Base-by-base conservation (phyloP, 2,888 invertebrate genomes). In the Pterobdella sp. region DNA sequence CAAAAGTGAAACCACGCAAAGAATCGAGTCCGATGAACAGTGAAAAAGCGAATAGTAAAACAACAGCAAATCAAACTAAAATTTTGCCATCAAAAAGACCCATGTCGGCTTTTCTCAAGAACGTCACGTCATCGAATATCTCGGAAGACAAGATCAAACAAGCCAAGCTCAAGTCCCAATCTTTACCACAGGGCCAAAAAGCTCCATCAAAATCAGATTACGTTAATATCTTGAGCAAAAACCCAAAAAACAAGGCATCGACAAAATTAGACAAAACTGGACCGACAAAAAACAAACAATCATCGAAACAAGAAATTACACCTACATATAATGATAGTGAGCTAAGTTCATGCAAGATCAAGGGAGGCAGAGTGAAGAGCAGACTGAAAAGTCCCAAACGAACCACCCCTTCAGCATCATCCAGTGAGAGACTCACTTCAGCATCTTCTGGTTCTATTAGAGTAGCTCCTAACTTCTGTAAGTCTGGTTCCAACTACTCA, bases 111-210 rank as follows among this genome's bases (percentile, higher is more conserved):
- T 31, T 71, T 29, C 60, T 71, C 63, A 56, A 52, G 36, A 71
- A 71, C 52, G 42, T 42, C 42, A 26, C 56, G 4, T 36, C 71
- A 18, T 35, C 71, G 26, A 29, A 35, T 18, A 2, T 26, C 22
- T 31, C 63, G n/a, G 60, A 63, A 10, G 71, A 71, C n/a, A 60
- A 22, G 35, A 63, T 63, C n/a, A 71, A 71, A 36, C 71, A 71
- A 56, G 71, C 63, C 18, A 71, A 71, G 36, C 35, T 71, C 18
- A 71, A 71, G 56, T 71, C 71, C 1, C 37, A 63, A 22, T 71
- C 71, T 35, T 36, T 71, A 1, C 71, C 71, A 22, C 71, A 60
- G 14, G 63, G 63, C n/a, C 71, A 71, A n/a, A 71, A 71, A 63
- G 56, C 63, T 36, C 71, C 71, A 3, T 35, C 71, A 1, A 56